Conservation (phyloP, 1,140 invertebrate species). For the Drosophila triauraria region DNA sequence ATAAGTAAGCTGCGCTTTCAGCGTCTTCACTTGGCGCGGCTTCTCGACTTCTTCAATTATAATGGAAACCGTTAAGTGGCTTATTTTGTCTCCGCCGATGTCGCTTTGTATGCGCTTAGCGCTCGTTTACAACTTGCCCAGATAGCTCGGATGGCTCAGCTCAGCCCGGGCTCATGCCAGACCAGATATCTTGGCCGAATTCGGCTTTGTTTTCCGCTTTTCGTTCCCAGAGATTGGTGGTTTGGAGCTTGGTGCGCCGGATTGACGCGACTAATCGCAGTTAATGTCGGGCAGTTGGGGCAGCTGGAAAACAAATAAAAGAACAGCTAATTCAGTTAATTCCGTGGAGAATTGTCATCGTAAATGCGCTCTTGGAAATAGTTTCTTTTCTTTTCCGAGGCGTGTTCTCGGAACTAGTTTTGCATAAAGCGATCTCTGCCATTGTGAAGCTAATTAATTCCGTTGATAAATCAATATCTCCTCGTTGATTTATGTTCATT, state of each 20-base stretch:
- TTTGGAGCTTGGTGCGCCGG: conserved; percentile 15
- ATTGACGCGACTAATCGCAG: conserved; percentile 60
- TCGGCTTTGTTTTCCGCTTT: conserved; percentile 30
- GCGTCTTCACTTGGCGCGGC: conserved; percentile 36
- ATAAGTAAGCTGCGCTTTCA: conserved; percentile 40
- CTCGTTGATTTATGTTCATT: conserved; percentile 4
- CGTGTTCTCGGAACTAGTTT: conserved; percentile 66
- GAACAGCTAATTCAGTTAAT: conserved; percentile 41
- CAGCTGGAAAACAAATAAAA: conserved; percentile 43
- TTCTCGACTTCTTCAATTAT: conserved; percentile 69
- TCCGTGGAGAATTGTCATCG: conserved; percentile 41
- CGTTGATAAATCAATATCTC: conserved; percentile 26
- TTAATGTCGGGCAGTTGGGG: conserved; percentile 64
- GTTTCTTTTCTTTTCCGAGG: conserved; percentile 49
- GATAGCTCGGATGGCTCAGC: conserved; percentile 27
- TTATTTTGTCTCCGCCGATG: conserved; percentile 69
- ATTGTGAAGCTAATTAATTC: conserved; percentile 17
- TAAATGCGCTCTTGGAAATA: conserved; percentile 17
- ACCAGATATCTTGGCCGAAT: conserved; percentile 49
- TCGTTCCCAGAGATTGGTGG: conserved; percentile 38
- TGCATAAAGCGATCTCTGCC: conserved; percentile 25
- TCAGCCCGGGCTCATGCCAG: conserved; percentile 48
- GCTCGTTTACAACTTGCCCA: conserved; percentile 49
- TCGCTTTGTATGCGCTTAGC: conserved; percentile 59
- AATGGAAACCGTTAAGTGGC: conserved; percentile 80